Conservation (phyloP, 2,797 vertebrate genomes). For the Sternotherus odoratus region DNA sequence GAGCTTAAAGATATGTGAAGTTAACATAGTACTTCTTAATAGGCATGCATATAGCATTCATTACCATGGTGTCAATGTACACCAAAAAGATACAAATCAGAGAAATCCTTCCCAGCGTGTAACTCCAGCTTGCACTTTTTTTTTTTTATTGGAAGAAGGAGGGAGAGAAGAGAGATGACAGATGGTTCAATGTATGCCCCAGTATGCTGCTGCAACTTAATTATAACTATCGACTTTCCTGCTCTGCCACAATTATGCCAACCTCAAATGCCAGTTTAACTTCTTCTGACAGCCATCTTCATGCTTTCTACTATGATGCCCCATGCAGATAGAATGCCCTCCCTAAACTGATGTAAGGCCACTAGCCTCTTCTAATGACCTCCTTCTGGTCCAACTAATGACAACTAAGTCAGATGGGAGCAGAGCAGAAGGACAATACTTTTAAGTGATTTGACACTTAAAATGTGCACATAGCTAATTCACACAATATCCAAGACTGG, state of each 20-base stretch:
- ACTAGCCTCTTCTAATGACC: not conserved
- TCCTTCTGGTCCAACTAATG: not conserved
- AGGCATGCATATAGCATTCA: not conserved
- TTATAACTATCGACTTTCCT: not conserved
- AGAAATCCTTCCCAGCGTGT: no score
- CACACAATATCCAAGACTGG: not conserved
- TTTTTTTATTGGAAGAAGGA: not conserved
- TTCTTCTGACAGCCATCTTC: not conserved
- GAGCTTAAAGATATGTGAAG: not conserved
- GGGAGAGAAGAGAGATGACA: not conserved
- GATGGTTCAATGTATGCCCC: not conserved
- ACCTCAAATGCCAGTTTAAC: not conserved
- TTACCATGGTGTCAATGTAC: not conserved
- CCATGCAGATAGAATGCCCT: not conserved
- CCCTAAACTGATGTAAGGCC: not conserved
- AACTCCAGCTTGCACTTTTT: not conserved
- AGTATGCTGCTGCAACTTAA: not conserved
- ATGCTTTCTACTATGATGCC: not conserved
- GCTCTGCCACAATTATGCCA: not conserved
- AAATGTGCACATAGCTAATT: not conserved
- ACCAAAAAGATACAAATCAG: not conserved
- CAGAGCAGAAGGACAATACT: not conserved
- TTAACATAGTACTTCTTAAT: not conserved
- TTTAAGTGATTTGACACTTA: not conserved
- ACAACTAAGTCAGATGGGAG: not conserved